Evolutionary conservation across 2,113 vertebrate genomes (phyloP).

Genomic region (Euleptes europaea): DNA sequence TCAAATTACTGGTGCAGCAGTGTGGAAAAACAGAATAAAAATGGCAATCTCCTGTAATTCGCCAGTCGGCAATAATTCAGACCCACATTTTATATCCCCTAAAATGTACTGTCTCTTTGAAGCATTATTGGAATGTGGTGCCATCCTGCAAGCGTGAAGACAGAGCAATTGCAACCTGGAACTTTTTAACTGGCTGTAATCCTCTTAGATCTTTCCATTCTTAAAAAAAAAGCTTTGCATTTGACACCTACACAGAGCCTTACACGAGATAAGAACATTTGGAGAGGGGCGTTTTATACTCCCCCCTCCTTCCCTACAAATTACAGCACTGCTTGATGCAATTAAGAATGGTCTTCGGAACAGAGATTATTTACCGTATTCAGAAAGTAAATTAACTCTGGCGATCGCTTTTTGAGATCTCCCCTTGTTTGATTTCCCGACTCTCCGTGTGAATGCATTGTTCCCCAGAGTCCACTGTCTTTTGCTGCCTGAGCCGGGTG

Average conservation of each 20-base stretch:
- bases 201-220: constrained; percentile 15
- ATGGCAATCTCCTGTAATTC: neutral
- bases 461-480: neutral
- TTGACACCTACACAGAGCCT: constrained; percentile 17
- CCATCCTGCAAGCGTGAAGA: constrained; percentile 16
- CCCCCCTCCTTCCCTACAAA: constrained; percentile 17
- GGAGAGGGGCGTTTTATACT: neutral
- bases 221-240: neutral
- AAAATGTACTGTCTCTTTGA: constrained; percentile 47
- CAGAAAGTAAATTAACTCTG: neutral
- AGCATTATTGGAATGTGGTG: constrained; percentile 22
- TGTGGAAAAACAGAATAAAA: neutral
- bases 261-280: neutral
- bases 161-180: constrained; percentile 38
- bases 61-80: constrained; percentile 30
- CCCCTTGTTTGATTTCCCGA: neutral
- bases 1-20: neutral
- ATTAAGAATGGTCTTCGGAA: neutral
- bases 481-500: neutral
- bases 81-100: constrained; percentile 26
- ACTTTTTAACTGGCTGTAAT: constrained; percentile 21
- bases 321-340: neutral
- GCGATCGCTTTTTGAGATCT: neutral
- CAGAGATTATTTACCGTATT: neutral
- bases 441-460: neutral